These are phyloP conservation scores for Limonius californicus DNA, from an alignment of 1,140 invertebrate species.

Conservation along the genomic window DNA sequence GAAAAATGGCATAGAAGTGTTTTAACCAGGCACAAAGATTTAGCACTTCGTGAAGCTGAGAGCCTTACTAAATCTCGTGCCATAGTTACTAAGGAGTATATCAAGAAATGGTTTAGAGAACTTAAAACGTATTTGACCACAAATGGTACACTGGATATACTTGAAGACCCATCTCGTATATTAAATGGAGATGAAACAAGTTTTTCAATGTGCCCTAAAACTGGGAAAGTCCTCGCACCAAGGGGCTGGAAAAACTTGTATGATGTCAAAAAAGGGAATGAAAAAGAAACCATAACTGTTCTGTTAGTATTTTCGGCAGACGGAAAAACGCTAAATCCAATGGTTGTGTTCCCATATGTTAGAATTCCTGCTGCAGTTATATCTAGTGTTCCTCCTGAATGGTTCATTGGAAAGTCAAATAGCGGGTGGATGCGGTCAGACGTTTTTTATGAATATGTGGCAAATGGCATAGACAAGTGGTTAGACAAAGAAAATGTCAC, in stretches of 20 bases:
- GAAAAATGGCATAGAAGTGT: not conserved
- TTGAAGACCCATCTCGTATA: conserved; percentile 22
- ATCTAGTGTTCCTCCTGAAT: not conserved
- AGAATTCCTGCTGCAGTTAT: not conserved
- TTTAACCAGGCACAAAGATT: too few relatives aligned
- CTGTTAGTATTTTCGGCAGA: conserved; percentile 35
- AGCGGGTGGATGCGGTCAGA: not conserved
- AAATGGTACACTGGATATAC: conserved; percentile 13
- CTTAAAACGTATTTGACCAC: not conserved
- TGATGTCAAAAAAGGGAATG: conserved; percentile 29
- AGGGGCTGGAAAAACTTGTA: conserved; percentile 35
- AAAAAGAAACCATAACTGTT: conserved; percentile 41
- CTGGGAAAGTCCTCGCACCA: conserved; percentile 35
- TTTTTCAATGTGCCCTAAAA: conserved; percentile 35
- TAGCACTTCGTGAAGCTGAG: not conserved
- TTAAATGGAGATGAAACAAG: conserved; percentile 38
- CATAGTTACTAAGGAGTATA: not conserved
- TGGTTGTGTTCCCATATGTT: conserved; percentile 25
- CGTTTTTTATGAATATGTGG: too few relatives aligned
- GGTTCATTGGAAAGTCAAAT: not conserved
- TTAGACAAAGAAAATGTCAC: too few relatives aligned
- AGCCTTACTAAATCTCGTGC: not conserved
- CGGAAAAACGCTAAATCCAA: conserved; percentile 28
- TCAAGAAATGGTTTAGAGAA: conserved; percentile 15
- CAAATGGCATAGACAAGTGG: too few relatives aligned